Base-by-base conservation (phyloP, 2,113 vertebrate genomes). In the Salvelinus fontinalis region DNA sequence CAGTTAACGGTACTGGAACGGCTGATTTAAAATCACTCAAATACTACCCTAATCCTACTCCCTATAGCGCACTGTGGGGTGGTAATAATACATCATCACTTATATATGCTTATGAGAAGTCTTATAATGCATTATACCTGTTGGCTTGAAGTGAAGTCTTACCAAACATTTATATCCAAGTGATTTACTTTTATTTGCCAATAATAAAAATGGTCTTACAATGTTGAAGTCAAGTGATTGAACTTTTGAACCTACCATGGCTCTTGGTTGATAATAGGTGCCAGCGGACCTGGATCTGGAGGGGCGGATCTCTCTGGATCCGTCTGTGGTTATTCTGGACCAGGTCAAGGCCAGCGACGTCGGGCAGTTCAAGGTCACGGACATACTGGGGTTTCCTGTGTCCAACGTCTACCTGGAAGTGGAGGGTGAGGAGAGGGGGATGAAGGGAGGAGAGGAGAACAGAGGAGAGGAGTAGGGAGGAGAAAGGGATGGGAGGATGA, bases 251-350 rank as follows among this genome's bases (percentile, higher is more conserved):
- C 65, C 85, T n/a, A 64, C 2, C 82, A 89, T 91, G 88, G 86
- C 24, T 81, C 29, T 59, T 27, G 31, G 22, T 5, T 62, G 8
- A 22, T 27, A 31, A 3, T 22, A 84, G 87, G 80, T 80, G 34
- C 66, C 29, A 39, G 20, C 51, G 3, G 84, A 89, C 2, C 79
- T 88, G 73, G 76, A 80, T 29, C 49, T 93, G 1, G 78, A 89
- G 65, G 87, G 82, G 0, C 91, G 93, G 29, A 75, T 94, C 57
- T 84, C 77, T 22, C 0, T 91, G 79, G 93, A 93, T 0, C 88
- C 86, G n/a, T 88, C 89, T 0, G 0, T 85, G 83, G 86, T 90
- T 68, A 72, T 84, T 44, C 82, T 94, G 71, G 88, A 91, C 70
- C 29, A 85, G 1, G 76, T 93, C 74, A 92, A 74, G 67, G 5